Base-by-base conservation (phyloP, 2,113 vertebrate genomes). In the Clinocottus analis region DNA sequence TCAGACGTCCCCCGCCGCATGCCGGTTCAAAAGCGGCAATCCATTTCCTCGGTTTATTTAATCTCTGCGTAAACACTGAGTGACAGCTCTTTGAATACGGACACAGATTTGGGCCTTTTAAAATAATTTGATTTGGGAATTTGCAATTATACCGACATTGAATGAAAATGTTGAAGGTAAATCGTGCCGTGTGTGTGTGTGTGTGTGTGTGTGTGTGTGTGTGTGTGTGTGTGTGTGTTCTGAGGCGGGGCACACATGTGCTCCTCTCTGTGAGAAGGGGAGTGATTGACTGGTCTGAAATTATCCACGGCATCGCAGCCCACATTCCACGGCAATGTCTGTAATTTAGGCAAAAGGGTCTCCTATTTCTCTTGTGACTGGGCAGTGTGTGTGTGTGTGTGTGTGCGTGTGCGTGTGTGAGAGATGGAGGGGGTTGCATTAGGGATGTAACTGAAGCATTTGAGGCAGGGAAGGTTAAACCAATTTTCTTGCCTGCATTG, bases 201-300 rank as follows among this genome's bases (percentile, higher is more conserved):
- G 60, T 56, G 64, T 72, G 70, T 47, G 12, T 59, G 51, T 39
- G 63, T 55, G 51, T 53, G n/a, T 25, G 51, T 72, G 67, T 29
- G 56, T 25, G 59, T n/a, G 59, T 41, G 31, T 16, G 49, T 39
- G 33, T 1, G 29, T 35, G 56, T 74, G 33, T 71, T 85, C 67
- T 77, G 75, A 77, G 79, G 86, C 65, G 19, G 63, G 49, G 35
- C 33, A 66, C 33, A 66, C 78, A 79, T 55, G 55, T 82, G 76
- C 65, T 79, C 13, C 68, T 77, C 62, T 85, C 65, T 59, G 82
- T 87, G 62, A 23, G 61, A 71, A 78, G 76, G 25, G 33, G 72
- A 55, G 69, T 92, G 91, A 94, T 85, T 92, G 94, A 93, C 91
- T 87, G 89, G 81, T 82, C 91, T 92, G 88, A 94, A 92, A 94